Evolutionary conservation across 2,888 invertebrate species (phyloP), one percentile per base, ranked within the genome.

Genomic region (Luperina testacea): DNA sequence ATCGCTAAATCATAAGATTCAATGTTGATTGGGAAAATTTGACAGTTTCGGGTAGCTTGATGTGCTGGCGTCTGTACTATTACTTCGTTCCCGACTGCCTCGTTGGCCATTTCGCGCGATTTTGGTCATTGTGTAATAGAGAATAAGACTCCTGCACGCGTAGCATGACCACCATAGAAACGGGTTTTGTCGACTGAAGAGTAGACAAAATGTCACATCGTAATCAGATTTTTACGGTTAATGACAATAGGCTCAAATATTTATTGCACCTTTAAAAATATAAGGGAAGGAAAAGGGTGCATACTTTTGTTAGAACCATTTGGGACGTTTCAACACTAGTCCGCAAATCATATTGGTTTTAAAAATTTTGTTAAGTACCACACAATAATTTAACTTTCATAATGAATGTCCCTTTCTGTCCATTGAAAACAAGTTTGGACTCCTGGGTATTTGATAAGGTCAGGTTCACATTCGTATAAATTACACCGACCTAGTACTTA

Each of bases 381-480:
- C 38, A 7, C 20, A 61, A 20, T 42, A 7, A 42, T 27, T 8
- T 71, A 61, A 71, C 20, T 48, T 78, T 20, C 13, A 4, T 48
- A 57, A 75, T 81, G 27, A 59, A 53, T 70, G 70, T 64, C 7
- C 51, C 20, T 9, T 51, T 53, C 27, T 51, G 24, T n/a, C 20
- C 51, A 71, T 38, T 71, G 59, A 51, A 79, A 83, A 75, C 65
- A 64, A 75, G 59, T 67, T 72, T 38, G 13, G 27, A 27, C 59
- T 53, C 17, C 24, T 8, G n/a, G 27, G 51, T 63, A n/a, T 68
- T 68, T 24, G 13, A 63, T 42, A 80, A 15, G 63, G 74, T 8
- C 68, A 75, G 53, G 51, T 75, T 67, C 68, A 65, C 67, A 72
- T 64, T 51, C 67, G 83, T 83, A 89, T 89, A 89, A 89, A 90